Base-by-base conservation (phyloP, 2,797 vertebrate species). In the Decapterus maruadsi region DNA sequence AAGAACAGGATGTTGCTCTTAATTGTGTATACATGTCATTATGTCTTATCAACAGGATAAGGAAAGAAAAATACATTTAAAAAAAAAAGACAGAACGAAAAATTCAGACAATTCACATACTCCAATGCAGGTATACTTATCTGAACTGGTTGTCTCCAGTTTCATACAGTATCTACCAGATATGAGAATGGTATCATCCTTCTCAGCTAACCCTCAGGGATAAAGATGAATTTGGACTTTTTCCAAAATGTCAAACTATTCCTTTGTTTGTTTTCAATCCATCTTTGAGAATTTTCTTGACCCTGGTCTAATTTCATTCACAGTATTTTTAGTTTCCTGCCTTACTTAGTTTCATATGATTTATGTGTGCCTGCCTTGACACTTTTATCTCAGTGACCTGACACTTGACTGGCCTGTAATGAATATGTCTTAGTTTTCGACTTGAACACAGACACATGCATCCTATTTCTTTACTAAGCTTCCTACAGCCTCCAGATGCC, bases 361-460 rank as follows among this genome's bases (percentile, higher is more conserved):
- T 63, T 34, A 34, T 77, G 50, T 12, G 2, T 60, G 11, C 56
- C 51, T 45, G 31, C 51, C 54, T 51, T 2, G 26, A 68, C n/a
- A 42, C 54, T 65, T 53, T 57, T 7, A 48, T 63, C 56, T 42
- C 71, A 50, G 55, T 53, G 36, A 61, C 55, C 46, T n/a, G 55
- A 68, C 48, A 53, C 59, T 13, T 26, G 38, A 69, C 69, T 31
- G 26, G 57, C 9, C 66, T 72, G 46, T 77, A 60, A 83, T 66
- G 48, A 84, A 77, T 69, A 61, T 72, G 59, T 40, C 43, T 63
- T 62, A 38, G 40, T 66, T 78, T 56, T 6, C 51, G 53, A 43
- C 63, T 42, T 58, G 68, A 73, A 26, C 13, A 62, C 63, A 61
- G n/a, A 48, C 58, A 61, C n/a, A 43, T 72, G 57, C 61, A 59